phyloP scores from a whole-genome alignment of 2,113 vertebrate genomes.

The Trematomus loennbergii region DNA sequence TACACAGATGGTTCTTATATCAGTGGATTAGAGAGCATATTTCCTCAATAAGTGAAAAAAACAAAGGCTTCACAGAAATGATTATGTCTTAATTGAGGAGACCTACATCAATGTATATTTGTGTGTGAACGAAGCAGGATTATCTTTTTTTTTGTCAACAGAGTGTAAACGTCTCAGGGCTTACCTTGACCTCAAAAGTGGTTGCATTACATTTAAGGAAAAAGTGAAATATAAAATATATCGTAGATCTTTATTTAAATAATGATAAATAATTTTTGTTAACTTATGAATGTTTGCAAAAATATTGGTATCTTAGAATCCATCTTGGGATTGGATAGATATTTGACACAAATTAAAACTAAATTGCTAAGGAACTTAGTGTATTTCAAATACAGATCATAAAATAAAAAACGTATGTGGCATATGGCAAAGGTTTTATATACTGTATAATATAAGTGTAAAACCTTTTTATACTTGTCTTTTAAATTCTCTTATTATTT shows the following conservation, averaged over 20 bases:
- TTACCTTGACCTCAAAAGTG: slow-evolving; percentile 11
- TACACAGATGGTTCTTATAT: slow-evolving; percentile 87
- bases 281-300: not conserved
- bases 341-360: not conserved
- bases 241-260: not conserved
- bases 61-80: slow-evolving; percentile 76
- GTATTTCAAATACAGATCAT: not conserved
- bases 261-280: not conserved
- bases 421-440: not conserved
- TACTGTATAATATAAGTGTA: not conserved
- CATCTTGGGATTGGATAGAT: not conserved
- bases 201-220: not conserved
- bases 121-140: slow-evolving; percentile 56
- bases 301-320: not conserved
- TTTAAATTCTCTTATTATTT: not conserved
- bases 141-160: slow-evolving; percentile 41
- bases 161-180: slow-evolving; percentile 51
- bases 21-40: slow-evolving; percentile 79
- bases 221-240: not conserved
- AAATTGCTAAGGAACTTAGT: too few species aligned
- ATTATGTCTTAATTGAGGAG: slow-evolving; percentile 82
- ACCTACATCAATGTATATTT: slow-evolving; percentile 81
- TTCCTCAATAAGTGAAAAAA: slow-evolving; percentile 77
- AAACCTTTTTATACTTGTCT: not conserved
- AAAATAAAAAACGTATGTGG: not conserved